Conservation (phyloP, 2,113 vertebrate genomes). For the Hipposideros armiger region DNA sequence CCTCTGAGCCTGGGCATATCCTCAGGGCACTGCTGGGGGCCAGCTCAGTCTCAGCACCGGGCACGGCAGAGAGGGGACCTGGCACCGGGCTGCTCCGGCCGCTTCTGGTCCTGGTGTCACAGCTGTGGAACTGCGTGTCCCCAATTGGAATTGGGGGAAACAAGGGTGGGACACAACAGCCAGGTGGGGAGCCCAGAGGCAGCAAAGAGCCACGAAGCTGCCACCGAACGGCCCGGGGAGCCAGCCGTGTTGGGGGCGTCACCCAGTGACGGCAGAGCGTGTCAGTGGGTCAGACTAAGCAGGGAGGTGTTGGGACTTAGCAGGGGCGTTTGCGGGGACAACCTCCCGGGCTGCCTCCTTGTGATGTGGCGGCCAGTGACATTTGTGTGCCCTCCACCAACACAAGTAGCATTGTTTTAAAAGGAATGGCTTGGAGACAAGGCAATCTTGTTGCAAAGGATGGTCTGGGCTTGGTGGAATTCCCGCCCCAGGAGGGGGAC, state of each 20-base stretch:
- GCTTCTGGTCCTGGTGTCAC: no score
- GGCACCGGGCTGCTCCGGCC: fast-evolving
- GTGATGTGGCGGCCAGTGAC: no score
- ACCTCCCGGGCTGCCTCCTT: background rate
- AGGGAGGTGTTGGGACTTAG: background rate
- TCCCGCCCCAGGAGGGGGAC: background rate
- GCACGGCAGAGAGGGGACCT: fast-evolving
- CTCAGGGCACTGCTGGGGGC: no score
- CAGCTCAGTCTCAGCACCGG: fast-evolving
- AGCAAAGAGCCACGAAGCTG: background rate
- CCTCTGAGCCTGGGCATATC: no score
- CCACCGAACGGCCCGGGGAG: background rate
- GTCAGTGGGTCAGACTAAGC: fast-evolving
- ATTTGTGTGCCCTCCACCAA: fast-evolving
- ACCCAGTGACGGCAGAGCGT: no score
- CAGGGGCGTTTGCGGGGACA: fast-evolving
- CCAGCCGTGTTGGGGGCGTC: background rate
- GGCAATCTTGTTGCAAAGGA: background rate
- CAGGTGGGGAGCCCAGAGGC: background rate
- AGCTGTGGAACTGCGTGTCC: background rate
- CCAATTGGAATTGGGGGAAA: background rate
- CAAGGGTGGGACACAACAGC: background rate
- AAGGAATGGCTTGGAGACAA: background rate
- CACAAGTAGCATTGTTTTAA: background rate
- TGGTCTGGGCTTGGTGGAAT: no score